Evolutionary conservation across 2,888 invertebrate genomes (phyloP), one percentile per base, ranked within the genome.

Genomic region (Aspidapion aeneum): DNA sequence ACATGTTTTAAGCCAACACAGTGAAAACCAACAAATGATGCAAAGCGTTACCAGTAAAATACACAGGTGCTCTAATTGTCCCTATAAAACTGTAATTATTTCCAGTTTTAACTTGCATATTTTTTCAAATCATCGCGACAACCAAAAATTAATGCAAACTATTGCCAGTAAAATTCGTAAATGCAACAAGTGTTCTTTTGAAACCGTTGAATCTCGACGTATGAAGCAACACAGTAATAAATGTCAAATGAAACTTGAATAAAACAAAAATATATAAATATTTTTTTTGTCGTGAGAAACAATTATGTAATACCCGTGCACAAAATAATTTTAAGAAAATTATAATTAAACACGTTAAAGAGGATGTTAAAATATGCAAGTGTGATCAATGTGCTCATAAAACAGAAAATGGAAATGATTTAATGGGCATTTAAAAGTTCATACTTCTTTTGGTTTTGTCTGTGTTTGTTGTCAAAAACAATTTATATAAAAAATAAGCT

Each of bases 371-470:
- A 58, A 58, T 61, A 17, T 35, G 49, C 55, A 17, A 2, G 0
- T 68, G 68, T 22, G n/a, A 48, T 20, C 18, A 9, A 2, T 68
- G 68, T 60, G 35, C 21, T 61, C 65, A 51, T 52, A 57, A 63
- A 58, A 62, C 68, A 9, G 20, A 57, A 1, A 9, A 12, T 1
- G 63, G 62, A 58, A 12, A 17, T 20, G 0, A n/a, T 62, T 55
- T 35, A 65, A 61, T 48, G 12, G 0, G 49, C 69, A 69, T 61
- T 18, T 63, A 12, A 54, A 18, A 18, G 55, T 18, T 18, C 69
- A 69, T 57, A 56, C 50, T 7, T 48, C n/a, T 1, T 18, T 21
- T 16, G 58, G 55, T 3, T 64, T 60, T 19, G n/a, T 60, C 7
- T 69, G 69, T 48, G 21, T 1, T 1, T 55, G 21, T 20, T 69